These are phyloP conservation scores for Acanthaster planci DNA, from an alignment of 35 echinoderm and acorn worm genomes.

Conservation along the genomic window DNA sequence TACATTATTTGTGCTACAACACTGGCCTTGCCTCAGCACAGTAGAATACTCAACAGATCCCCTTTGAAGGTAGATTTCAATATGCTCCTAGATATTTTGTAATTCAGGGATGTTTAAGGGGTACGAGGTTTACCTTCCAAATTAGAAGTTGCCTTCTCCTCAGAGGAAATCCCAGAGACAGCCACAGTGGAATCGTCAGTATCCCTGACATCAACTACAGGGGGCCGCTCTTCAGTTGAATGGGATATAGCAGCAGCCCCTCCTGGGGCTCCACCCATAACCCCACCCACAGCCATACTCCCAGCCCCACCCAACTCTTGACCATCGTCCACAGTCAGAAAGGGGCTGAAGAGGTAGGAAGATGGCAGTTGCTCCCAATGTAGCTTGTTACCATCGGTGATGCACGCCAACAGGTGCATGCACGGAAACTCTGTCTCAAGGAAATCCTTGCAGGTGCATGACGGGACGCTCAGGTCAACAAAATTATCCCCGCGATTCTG, in stretches of 20 bases:
- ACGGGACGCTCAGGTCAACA: conserved; percentile 3
- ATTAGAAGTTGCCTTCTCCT: neutral
- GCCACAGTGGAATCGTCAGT: neutral
- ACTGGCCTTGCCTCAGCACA: too few relatives aligned
- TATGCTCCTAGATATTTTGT: too few relatives aligned
- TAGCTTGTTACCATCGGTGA: neutral
- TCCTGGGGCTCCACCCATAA: too few relatives aligned
- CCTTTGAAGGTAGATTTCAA: too few relatives aligned
- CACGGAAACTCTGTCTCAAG: neutral
- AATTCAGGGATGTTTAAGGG: too few relatives aligned
- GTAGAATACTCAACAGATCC: too few relatives aligned
- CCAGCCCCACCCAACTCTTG: neutral
- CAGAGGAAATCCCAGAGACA: neutral
- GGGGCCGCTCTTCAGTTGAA: too few relatives aligned
- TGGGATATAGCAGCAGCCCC: too few relatives aligned
- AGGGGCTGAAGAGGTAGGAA: neutral
- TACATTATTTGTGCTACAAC: too few relatives aligned
- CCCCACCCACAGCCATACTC: neutral
- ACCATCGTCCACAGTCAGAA: neutral
- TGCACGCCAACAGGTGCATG: neutral
- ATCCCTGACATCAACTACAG: neutral
- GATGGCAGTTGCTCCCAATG: conserved; percentile 1
- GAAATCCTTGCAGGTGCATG: conserved; percentile 7
- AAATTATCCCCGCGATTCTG: neutral
- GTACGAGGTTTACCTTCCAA: neutral